A percentile compares a stretch with the other conserved stretches of the same genome.
phyloP scores from a whole-genome alignment of 2,113 vertebrate genomes.

The Strix aluco region DNA sequence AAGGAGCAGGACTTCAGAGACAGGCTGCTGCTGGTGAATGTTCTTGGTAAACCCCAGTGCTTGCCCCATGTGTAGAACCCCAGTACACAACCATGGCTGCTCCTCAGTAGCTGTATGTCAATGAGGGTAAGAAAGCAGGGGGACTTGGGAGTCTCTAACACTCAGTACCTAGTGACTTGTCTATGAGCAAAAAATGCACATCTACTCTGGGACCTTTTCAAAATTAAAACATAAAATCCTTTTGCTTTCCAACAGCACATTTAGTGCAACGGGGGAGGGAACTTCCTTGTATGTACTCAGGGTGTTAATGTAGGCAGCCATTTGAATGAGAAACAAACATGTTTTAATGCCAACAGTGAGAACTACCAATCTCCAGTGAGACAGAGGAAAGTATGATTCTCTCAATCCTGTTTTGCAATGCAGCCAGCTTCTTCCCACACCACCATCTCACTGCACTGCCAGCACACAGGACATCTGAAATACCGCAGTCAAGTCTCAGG shows the following conservation, averaged over 20 bases:
- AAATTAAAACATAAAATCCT: neutral
- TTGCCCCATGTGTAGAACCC: neutral
- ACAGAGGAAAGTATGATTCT: fast-evolving
- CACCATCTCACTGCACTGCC: neutral
- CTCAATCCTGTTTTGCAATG: neutral
- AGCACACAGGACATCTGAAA: neutral
- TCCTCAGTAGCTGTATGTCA: neutral
- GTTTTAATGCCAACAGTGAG: neutral
- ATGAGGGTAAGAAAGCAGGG: neutral
- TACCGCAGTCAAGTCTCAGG: neutral
- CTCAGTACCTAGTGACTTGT: neutral
- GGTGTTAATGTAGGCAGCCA: neutral
- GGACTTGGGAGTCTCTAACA: fast-evolving
- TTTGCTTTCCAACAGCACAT: neutral
- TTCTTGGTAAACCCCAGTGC: neutral
- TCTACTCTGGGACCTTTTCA: neutral
- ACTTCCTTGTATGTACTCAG: neutral
- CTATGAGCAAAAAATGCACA: fast-evolving
- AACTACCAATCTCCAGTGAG: neutral
- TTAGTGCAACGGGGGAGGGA: neutral
- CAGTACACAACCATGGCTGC: neutral
- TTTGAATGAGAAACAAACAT: neutral
- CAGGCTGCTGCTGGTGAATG: neutral
- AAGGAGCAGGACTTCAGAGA: neutral
- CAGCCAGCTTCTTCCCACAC: neutral